A percentile compares a stretch with the other conserved stretches of the same genome.
These are phyloP conservation scores for Incurvaria masculella DNA, from an alignment of 2,888 invertebrate genomes.

Conservation along the genomic window DNA sequence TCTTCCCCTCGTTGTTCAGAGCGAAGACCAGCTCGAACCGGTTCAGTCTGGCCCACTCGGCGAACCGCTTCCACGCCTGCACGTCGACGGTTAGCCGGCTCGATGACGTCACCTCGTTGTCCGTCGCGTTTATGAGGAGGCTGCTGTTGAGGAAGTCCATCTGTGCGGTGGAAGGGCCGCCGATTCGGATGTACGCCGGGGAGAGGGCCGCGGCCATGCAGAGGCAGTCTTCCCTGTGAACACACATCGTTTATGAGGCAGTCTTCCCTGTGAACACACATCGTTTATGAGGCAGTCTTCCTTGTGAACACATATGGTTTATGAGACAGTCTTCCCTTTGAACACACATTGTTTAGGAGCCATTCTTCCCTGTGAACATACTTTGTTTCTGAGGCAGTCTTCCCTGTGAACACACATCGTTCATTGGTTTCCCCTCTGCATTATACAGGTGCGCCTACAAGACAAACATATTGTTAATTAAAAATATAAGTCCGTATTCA, in stretches of 20 bases:
- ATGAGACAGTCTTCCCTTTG: conserved; percentile 51
- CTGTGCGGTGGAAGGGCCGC: conserved; percentile 62
- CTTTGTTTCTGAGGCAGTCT: too few relatives aligned
- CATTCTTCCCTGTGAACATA: too few relatives aligned
- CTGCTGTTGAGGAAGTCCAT: conserved; percentile 39
- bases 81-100: too few relatives aligned
- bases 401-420: too few relatives aligned
- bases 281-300: conserved; percentile 42
- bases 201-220: conserved; percentile 65
- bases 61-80: conserved; percentile 34
- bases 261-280: conserved; percentile 41
- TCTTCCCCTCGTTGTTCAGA: conserved; percentile 57
- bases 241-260: conserved; percentile 27
- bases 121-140: conserved; percentile 28
- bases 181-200: conserved; percentile 71
- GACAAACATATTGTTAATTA: neutral
- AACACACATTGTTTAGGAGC: conserved; percentile 11
- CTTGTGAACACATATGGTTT: conserved; percentile 26
- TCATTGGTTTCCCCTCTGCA: too few relatives aligned
- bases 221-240: conserved; percentile 52
- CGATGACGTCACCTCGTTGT: too few relatives aligned
- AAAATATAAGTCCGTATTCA: too few relatives aligned
- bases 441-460: too few relatives aligned
- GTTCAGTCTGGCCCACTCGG: conserved; percentile 50
- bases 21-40: conserved; percentile 68